Evolutionary conservation across 2,888 invertebrate species (phyloP).

Genomic region (Tyria jacobaeae): DNA sequence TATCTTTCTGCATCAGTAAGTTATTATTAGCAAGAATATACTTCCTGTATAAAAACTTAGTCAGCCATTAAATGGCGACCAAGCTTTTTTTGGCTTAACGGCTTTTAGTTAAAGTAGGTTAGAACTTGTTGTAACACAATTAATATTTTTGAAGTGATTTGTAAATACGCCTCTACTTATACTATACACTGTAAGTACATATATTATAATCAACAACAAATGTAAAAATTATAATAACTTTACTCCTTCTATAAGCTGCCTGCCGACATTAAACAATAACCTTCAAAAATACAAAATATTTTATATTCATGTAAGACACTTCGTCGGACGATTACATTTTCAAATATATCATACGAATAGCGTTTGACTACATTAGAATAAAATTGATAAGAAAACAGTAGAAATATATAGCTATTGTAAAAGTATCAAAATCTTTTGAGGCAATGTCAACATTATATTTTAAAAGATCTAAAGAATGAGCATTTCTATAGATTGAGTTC

Average conservation of each 20-base stretch:
- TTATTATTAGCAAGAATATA: too few species aligned
- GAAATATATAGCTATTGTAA: constrained; percentile 25
- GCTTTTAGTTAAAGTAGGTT: too few species aligned
- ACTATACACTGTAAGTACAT: neutral
- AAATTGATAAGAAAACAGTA: neutral
- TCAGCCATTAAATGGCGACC: too few species aligned
- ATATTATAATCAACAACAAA: too few species aligned
- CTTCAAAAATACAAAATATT: neutral
- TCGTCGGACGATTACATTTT: constrained; percentile 2
- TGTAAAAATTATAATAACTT: neutral
- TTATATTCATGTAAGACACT: constrained; percentile 2
- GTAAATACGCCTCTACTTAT: neutral
- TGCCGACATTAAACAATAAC: neutral
- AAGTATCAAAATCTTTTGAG: constrained; percentile 40
- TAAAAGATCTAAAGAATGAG: neutral
- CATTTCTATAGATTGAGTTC: neutral
- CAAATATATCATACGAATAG: neutral
- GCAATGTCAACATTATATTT: constrained; percentile 32
- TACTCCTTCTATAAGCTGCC: neutral
- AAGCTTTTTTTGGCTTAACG: too few species aligned
- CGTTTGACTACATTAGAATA: neutral
- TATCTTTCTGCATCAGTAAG: too few species aligned
- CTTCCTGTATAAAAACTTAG: too few species aligned
- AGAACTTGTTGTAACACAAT: too few species aligned
- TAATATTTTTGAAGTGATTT: neutral